Percentiles rank a stretch among this genome's conserved stretches.
Conservation (phyloP, 2,113 vertebrate species). For the Oenanthe melanoleuca region DNA sequence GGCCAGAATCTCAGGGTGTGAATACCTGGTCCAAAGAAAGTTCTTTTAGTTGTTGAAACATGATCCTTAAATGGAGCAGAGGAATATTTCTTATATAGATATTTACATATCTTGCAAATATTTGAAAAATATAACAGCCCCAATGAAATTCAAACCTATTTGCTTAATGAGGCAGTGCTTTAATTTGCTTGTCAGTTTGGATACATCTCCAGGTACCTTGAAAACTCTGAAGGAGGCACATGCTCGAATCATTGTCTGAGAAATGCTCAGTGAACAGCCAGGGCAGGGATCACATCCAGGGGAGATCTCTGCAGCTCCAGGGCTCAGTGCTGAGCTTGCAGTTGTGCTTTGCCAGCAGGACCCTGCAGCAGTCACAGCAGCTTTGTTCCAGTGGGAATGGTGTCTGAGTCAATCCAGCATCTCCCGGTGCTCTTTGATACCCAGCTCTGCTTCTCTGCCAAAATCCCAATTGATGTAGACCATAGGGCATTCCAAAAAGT, state of each 20-base stretch:
- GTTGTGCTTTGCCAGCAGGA: background rate
- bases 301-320: background rate
- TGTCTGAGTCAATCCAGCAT: background rate
- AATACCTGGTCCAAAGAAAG: background rate
- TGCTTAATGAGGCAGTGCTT: background rate
- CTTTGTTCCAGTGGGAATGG: background rate
- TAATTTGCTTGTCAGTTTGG: background rate
- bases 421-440: background rate
- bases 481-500: background rate
- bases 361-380: background rate
- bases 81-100: background rate
- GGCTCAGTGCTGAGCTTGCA: constrained; percentile 13
- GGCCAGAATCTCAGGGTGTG: background rate
- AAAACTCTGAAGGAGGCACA: background rate
- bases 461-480: background rate
- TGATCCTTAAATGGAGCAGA: background rate
- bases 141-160: background rate
- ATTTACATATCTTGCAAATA: background rate
- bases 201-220: background rate
- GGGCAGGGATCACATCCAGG: background rate
- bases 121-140: background rate
- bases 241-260: background rate
- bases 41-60: background rate
- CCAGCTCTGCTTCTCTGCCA: background rate
- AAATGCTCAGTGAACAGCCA: background rate